Conservation (phyloP, 2,888 invertebrate genomes). For the Entomobrya multifasciata region DNA sequence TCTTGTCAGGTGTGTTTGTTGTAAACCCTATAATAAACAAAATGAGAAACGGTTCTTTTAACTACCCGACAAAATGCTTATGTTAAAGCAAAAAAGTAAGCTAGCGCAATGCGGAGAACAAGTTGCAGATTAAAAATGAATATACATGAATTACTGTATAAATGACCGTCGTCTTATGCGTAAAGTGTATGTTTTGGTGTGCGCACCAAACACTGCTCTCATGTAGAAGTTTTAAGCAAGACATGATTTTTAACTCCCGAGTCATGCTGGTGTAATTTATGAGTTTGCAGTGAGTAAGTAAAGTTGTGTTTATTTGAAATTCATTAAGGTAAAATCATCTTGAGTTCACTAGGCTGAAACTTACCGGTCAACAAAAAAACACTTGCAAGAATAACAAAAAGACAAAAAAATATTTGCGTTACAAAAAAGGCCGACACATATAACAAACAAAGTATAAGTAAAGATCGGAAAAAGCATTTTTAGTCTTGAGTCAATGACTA, state of each 20-base stretch:
- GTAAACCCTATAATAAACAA: conserved; percentile 48
- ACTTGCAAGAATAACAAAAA: conserved; percentile 12
- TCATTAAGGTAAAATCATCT: conserved; percentile 58
- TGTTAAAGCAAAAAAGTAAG: neutral
- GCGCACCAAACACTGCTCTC: neutral
- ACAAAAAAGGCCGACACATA: too few relatives aligned
- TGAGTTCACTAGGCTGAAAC: conserved; percentile 4
- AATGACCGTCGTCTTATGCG: neutral
- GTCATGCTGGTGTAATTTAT: conserved; percentile 54
- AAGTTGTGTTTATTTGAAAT: conserved; percentile 47
- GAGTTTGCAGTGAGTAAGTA: conserved; percentile 44
- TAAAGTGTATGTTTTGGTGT: neutral
- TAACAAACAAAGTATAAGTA: too few relatives aligned
- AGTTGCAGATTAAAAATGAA: conserved; percentile 14
- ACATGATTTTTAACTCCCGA: neutral
- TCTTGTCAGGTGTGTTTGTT: conserved; percentile 50
- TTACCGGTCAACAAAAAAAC: conserved; percentile 32
- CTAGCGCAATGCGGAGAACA: neutral
- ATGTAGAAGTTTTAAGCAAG: neutral
- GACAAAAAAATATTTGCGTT: too few relatives aligned
- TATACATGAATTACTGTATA: conserved; percentile 10
- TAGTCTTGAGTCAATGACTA: too few relatives aligned
- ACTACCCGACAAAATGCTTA: conserved; percentile 11
- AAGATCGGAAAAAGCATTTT: too few relatives aligned
- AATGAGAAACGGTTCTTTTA: conserved; percentile 55